phyloP scores from a whole-genome alignment of 2,113 vertebrate genomes.

The Planiliza haematocheilus region DNA sequence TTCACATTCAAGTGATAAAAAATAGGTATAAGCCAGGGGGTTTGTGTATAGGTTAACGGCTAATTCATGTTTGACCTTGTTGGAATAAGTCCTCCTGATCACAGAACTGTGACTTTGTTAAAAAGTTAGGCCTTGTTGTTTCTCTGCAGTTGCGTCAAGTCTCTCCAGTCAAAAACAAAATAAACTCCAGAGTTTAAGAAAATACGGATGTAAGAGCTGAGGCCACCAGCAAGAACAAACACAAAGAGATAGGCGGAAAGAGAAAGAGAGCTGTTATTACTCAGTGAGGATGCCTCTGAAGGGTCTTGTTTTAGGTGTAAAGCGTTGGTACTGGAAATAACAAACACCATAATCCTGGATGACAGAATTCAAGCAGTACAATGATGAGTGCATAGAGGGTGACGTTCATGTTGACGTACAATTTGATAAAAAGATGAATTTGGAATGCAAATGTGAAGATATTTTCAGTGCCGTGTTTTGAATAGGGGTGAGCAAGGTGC shows the following conservation, averaged over 20 bases:
- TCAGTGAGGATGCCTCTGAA: slow-evolving; percentile 14
- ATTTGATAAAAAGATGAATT: neutral
- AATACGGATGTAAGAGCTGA: slow-evolving; percentile 3
- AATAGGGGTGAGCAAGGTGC: slow-evolving; percentile 14
- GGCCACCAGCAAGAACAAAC: slow-evolving; percentile 28
- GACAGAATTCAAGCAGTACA: slow-evolving; percentile 19
- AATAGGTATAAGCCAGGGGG: neutral
- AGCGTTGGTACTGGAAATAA: slow-evolving; percentile 6
- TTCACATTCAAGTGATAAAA: neutral
- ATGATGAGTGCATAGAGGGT: neutral
- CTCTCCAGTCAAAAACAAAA: slow-evolving; percentile 30
- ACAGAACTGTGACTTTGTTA: slow-evolving; percentile 12
- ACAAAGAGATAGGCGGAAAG: slow-evolving; percentile 3
- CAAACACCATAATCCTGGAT: slow-evolving; percentile 9
- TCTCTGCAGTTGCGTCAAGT: slow-evolving; percentile 31
- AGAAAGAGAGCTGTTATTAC: slow-evolving; percentile 18
- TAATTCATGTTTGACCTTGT: neutral
- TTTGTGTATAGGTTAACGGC: neutral
- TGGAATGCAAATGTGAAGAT: slow-evolving; percentile 17
- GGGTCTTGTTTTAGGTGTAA: slow-evolving; percentile 7
- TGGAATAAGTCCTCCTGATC: slow-evolving; percentile 13
- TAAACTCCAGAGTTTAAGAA: slow-evolving; percentile 17
- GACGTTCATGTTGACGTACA: too few species aligned
- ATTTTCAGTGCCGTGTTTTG: slow-evolving; percentile 15
- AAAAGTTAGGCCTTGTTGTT: slow-evolving; percentile 25